Conservation (phyloP, 2,888 invertebrate genomes). For the Clunio marinus region DNA sequence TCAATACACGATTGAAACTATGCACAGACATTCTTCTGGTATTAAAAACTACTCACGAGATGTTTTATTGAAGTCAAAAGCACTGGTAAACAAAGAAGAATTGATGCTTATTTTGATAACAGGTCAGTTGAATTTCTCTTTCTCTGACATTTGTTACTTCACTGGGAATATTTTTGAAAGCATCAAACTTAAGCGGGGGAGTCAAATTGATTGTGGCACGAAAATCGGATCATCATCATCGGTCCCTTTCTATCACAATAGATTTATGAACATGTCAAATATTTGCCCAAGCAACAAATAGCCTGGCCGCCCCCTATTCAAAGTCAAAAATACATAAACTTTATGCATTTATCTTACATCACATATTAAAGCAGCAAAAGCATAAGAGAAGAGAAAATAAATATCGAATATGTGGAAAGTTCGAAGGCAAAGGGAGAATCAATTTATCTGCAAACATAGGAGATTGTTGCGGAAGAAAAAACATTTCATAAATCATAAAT, state of each 20-base stretch:
- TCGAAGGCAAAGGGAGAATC: not conserved
- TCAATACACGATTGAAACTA: constrained; percentile 38
- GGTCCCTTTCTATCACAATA: constrained; percentile 17
- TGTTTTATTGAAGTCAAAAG: constrained; percentile 14
- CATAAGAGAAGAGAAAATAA: not conserved
- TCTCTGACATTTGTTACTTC: not conserved
- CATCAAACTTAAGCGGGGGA: constrained; percentile 13
- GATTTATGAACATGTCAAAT: constrained; percentile 40
- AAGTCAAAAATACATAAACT: constrained; percentile 24
- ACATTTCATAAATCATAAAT: constrained; percentile 16
- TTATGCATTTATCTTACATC: constrained; percentile 21
- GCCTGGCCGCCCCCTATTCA: not conserved
- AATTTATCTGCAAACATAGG: not conserved
- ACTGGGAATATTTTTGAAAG: not conserved
- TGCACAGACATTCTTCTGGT: constrained; percentile 33
- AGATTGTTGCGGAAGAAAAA: not conserved
- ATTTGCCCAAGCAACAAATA: constrained; percentile 26
- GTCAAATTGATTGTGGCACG: constrained; percentile 38
- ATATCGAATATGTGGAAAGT: constrained; percentile 2
- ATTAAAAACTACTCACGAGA: constrained; percentile 27
- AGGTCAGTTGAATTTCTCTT: not conserved
- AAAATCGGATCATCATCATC: constrained; percentile 32
- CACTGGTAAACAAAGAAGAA: not conserved
- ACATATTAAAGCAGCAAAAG: too few relatives aligned
- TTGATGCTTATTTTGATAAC: not conserved